Base-by-base conservation (phyloP, 2,888 invertebrate species). In the Minunthozetes semirufus region DNA sequence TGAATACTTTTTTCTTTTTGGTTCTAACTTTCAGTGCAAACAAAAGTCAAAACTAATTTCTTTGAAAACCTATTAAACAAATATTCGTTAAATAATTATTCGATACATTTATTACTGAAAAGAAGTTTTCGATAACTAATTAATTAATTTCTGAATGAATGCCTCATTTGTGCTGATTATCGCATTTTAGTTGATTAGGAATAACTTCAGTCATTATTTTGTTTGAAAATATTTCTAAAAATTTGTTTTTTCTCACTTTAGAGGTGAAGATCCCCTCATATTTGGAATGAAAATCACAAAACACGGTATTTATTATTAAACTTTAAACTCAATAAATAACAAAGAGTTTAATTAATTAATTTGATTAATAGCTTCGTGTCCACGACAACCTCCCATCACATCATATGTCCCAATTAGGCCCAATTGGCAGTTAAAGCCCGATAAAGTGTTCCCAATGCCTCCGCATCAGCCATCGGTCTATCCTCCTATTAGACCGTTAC, bases 241-340 rank as follows among this genome's bases (percentile, higher is more conserved):
- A 2, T 66, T 66, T 29, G 11, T 29, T 66, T 29, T 27, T 6
- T 11, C 13, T n/a, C 22, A 4, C 17, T 11, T 71, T 33, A 74
- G 74, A 77, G 84, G 86, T 77, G 85, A 87, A 42, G 85, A 88
- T 81, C 87, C 88, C 1, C 82, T 85, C 70, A 83, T 82, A 48
- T 85, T 86, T 80, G 88, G 88, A 76, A 89, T 89, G 89, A 86
- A 87, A 80, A 82, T 88, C 33, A 85, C 85, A 8, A 80, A 80
- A 73, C 79, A 80, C 80, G 80, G 80, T 80, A 79, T 73, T 77
- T 74, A 3, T 15, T 76, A 19, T 56, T 22, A 27, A 6, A 8
- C 4, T 61, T 25, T 63, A n/a, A 53, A 63, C 33, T 33, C 4
- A 27, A 63, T 25, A 8, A 61, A 33, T 29, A n/a, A 25, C 17